Conservation (phyloP, 1,140 invertebrate genomes). For the Listronotus oregonensis region DNA sequence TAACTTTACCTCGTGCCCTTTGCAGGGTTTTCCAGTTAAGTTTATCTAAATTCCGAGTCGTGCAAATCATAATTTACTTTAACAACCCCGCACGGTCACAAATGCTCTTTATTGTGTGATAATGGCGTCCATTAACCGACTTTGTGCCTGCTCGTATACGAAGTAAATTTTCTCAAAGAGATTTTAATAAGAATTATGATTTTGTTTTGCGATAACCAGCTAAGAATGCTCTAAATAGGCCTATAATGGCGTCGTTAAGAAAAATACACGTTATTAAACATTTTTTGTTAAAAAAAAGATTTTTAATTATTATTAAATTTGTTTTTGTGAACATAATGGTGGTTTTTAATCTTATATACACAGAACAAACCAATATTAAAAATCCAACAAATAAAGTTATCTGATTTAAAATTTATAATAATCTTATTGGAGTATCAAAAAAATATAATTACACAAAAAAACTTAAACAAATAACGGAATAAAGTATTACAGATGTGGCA, state of each 20-base stretch:
- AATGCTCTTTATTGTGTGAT: constrained; percentile 37
- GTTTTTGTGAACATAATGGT: no score
- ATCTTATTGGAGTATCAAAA: no score
- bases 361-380: no score
- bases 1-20: constrained; percentile 22
- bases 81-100: constrained; percentile 34
- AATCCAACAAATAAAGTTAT: no score
- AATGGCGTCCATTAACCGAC: constrained; percentile 36
- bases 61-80: constrained; percentile 36
- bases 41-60: constrained; percentile 36
- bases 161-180: constrained; percentile 33
- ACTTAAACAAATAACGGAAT: no score
- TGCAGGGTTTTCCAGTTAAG: constrained; percentile 22
- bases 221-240: constrained; percentile 8
- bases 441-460: no score
- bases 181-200: constrained; percentile 35
- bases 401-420: no score
- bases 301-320: not conserved
- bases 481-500: no score
- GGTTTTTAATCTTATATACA: no score
- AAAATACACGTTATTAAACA: constrained; percentile 3
- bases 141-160: constrained; percentile 34
- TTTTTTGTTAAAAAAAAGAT: not conserved
- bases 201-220: constrained; percentile 17
- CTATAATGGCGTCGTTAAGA: constrained; percentile 9